Evolutionary conservation across 64 coral and sea anemone genomes (phyloP).

Genomic region (Montipora cactus): DNA sequence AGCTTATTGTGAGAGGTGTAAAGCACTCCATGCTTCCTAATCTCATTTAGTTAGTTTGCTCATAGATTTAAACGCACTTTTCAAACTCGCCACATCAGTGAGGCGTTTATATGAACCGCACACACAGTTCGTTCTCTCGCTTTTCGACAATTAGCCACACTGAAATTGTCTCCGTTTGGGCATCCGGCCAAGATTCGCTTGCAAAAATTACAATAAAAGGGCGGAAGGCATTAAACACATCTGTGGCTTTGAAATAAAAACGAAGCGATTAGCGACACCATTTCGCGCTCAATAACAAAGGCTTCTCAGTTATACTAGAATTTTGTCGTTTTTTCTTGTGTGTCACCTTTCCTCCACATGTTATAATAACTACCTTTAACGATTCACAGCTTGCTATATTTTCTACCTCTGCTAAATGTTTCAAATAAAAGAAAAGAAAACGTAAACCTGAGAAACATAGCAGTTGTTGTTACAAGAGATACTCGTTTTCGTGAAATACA

Average conservation of each 20-base stretch:
- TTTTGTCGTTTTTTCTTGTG: background rate
- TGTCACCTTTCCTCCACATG: background rate
- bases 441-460: background rate
- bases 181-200: slow-evolving; percentile 31
- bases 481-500: background rate
- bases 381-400: background rate
- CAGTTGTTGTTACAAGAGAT: background rate
- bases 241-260: slow-evolving; percentile 53
- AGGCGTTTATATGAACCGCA: background rate
- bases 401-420: background rate
- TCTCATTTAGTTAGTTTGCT: slow-evolving; percentile 52
- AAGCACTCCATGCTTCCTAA: slow-evolving; percentile 51
- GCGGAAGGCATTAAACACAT: slow-evolving; percentile 55
- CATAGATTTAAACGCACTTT: slow-evolving; percentile 38
- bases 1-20: slow-evolving; percentile 27
- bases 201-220: slow-evolving; percentile 60
- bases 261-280: slow-evolving; percentile 50
- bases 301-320: background rate
- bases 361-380: background rate
- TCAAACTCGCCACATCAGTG: background rate
- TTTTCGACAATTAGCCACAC: slow-evolving; percentile 18
- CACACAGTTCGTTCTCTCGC: background rate
- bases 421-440: background rate
- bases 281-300: slow-evolving; percentile 14
- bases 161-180: slow-evolving; percentile 22